These are phyloP conservation scores for Sisyra terminalis DNA, from an alignment of 2,888 invertebrate species.

Conservation along the genomic window DNA sequence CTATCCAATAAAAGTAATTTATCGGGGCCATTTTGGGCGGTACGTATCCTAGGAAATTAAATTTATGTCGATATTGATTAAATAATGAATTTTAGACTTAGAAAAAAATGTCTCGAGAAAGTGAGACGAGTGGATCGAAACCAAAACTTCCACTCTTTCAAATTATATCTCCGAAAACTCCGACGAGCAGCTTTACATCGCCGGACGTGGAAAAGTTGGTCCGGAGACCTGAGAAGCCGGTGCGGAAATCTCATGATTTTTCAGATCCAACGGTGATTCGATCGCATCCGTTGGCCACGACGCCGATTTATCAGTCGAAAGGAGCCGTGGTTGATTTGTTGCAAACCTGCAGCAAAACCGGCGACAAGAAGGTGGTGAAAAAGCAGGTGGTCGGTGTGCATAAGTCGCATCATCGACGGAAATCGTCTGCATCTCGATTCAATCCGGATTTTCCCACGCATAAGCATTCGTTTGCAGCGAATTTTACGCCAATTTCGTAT, in stretches of 20 bases:
- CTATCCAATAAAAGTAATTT: conserved; percentile 20
- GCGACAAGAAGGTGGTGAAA: background rate
- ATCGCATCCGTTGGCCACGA: background rate
- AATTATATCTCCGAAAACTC: conserved; percentile 11
- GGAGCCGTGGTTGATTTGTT: background rate
- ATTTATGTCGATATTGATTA: background rate
- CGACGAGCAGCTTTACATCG: background rate
- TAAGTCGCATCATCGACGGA: conserved; percentile 5
- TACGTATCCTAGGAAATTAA: background rate
- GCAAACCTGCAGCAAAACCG: background rate
- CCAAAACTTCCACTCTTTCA: conserved; percentile 16
- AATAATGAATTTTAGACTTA: background rate
- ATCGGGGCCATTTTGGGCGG: conserved; percentile 15
- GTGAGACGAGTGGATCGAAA: background rate
- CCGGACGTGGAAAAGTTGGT: background rate
- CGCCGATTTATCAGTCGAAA: background rate
- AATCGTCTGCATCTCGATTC: conserved; percentile 1
- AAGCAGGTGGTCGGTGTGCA: conserved; percentile 9
- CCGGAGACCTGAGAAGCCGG: background rate
- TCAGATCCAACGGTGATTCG: background rate
- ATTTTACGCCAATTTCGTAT: conserved; percentile 16
- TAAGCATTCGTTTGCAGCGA: conserved; percentile 18
- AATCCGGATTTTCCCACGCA: conserved; percentile 6
- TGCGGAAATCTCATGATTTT: background rate
- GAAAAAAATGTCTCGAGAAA: too few relatives aligned